phyloP scores from a whole-genome alignment of 1,140 invertebrate genomes.

The Manduca sexta region DNA sequence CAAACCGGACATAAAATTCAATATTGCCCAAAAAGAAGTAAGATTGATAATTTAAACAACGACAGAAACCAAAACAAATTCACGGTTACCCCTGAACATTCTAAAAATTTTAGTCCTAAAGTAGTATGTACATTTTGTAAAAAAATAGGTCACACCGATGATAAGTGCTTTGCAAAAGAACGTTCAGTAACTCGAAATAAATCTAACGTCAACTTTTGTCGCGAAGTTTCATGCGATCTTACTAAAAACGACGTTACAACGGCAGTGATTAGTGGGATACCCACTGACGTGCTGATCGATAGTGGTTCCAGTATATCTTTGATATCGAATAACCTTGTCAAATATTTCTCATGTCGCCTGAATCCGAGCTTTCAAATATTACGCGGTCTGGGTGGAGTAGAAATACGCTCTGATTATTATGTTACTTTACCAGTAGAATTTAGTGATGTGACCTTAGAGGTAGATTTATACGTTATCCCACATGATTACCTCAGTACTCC shows the following conservation, averaged over 20 bases:
- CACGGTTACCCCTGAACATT: no score
- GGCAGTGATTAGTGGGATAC: background rate
- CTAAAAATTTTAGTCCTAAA: background rate
- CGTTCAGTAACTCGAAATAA: constrained; percentile 10
- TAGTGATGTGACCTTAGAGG: constrained; percentile 17
- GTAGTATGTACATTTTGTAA: constrained; percentile 19
- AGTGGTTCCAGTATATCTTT: no score
- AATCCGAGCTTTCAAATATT: background rate
- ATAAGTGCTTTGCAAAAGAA: constrained; percentile 18
- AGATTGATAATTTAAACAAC: no score
- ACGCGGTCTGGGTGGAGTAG: constrained; percentile 17
- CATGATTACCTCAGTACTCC: constrained; percentile 13
- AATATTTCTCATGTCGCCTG: no score
- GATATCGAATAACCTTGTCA: no score
- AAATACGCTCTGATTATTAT: constrained; percentile 12
- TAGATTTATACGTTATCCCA: constrained; percentile 20
- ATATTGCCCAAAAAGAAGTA: no score
- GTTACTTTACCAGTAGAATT: constrained; percentile 21
- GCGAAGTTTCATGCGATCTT: no score
- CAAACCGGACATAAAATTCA: no score
- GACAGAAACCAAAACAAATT: no score
- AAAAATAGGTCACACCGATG: constrained; percentile 16
- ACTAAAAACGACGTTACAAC: no score
- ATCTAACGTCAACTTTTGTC: background rate
- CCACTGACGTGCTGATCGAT: no score